Percentiles rank a stretch among this genome's conserved stretches.
Evolutionary conservation across 1,140 invertebrate genomes (phyloP).

Genomic region (Apis florea): DNA sequence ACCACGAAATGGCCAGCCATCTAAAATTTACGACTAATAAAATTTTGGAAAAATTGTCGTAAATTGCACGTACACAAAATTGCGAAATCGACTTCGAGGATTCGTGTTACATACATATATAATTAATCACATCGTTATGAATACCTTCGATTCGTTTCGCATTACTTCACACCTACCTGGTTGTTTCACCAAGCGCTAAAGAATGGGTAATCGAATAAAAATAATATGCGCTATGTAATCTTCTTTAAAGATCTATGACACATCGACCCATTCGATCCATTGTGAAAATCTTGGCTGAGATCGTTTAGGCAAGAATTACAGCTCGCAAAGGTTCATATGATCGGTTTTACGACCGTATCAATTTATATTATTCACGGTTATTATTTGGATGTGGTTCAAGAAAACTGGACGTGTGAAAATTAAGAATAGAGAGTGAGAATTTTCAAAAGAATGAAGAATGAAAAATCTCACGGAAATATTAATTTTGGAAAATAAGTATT

Average conservation of each 20-base stretch:
- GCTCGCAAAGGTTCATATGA: constrained; percentile 14
- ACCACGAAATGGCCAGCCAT: no score
- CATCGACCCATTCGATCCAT: constrained; percentile 31
- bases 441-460: not conserved
- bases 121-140: constrained; percentile 10
- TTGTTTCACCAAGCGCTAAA: not conserved
- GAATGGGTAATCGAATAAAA: not conserved
- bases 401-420: not conserved
- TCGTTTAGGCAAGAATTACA: constrained; percentile 32
- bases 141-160: not conserved
- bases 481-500: not conserved
- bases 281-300: constrained; percentile 29
- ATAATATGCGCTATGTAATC: constrained; percentile 2
- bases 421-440: no score
- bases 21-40: not conserved
- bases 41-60: not conserved
- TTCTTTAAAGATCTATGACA: constrained; percentile 30
- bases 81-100: not conserved
- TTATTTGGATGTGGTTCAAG: not conserved
- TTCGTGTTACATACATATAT: not conserved
- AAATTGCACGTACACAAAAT: not conserved
- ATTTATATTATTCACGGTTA: constrained; percentile 50
- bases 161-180: constrained; percentile 22
- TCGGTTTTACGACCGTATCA: constrained; percentile 35
- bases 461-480: not conserved